Base-by-base conservation (phyloP, 2,888 invertebrate species). In the Hemaris fuciformis region DNA sequence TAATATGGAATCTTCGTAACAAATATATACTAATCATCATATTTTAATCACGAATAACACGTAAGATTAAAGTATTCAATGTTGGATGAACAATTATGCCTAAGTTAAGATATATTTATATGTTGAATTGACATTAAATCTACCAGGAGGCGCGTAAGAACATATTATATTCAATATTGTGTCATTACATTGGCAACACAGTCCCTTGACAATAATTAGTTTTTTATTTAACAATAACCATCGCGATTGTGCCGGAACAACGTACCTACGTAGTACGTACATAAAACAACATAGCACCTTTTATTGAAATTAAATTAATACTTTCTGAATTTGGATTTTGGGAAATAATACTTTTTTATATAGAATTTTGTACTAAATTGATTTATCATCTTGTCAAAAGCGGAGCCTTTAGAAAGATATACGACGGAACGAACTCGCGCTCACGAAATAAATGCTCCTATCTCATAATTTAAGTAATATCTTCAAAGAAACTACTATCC, bases 381-480 rank as follows among this genome's bases (percentile, higher is more conserved):
- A 83, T 83, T 77, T 81, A 86, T 80, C 82, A 83, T 79, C 81
- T 77, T 74, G 73, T 80, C 75, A 72, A 75, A 79, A 81, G 78
- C 79, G 84, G 84, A 83, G 86, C 84, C 76, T 77, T 69, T 65
- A 42, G 72, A 71, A 74, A 73, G 75, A 77, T 75, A 67, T 68
- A 71, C 75, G 76, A 75, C 76, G 73, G 79, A 76, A 75, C 74
- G 78, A 77, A 80, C 75, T 75, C 73, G 71, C 79, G 78, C 77
- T 73, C 85, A 77, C 81, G 72, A 80, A 82, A 87, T 91, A 91
- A 90, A 90, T 91, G 91, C 89, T 87, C 89, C 88, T 90, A 89
- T 88, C 81, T 86, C 88, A 89, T 90, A 89, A 89, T 91, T 90
- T 89, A 91, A 91, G 89, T 89, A 88, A 91, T 90, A 90, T 89